Base-by-base conservation (phyloP, 2,888 invertebrate species). In the Andrena haemorrhoa region DNA sequence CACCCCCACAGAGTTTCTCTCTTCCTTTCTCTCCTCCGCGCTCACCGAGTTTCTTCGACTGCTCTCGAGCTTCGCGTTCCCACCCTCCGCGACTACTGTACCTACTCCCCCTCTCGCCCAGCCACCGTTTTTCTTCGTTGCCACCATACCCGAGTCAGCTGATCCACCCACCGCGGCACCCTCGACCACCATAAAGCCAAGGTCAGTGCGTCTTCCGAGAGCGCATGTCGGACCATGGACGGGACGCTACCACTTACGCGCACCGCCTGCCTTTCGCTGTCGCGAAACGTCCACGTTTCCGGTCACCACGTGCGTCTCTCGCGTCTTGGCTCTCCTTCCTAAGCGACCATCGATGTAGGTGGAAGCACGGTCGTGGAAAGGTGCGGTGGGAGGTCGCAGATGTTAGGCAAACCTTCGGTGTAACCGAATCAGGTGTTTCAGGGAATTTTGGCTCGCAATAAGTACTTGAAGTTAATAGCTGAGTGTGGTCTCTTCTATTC, bases 131-230 rank as follows among this genome's bases (percentile, higher is more conserved):
- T 49, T 49, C 35, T 70, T 75, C 53, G 69, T 69, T 20, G 10
- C 75, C 72, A 71, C 70, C 74, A 83, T 85, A 26, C 65, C 49
- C 82, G 69, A 86, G 77, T 88, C 89, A 90, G 90, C 89, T 89
- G 90, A 88, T 90, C 84, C 63, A 56, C 53, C 73, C 56, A 56
- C 47, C 49, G 35, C 64, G 60, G 41, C 69, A 29, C 41, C 47
- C 49, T 76, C 69, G 64, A 68, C 77, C 83, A 88, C 86, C 82
- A 84, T 89, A 79, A 65, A 87, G 73, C 84, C 86, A 86, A 91
- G 90, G 87, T 89, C 90, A 80, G 76, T 75, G 16, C 33, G 49
- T 79, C 78, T 78, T 73, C 26, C 47, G 41, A 53, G 20, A 77
- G 75, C 73, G 82, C 83, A 58, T 70, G 78, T 10, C 74, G n/a